Evolutionary conservation across 1,140 invertebrate genomes (phyloP).

Genomic region (Philaenus spumarius): DNA sequence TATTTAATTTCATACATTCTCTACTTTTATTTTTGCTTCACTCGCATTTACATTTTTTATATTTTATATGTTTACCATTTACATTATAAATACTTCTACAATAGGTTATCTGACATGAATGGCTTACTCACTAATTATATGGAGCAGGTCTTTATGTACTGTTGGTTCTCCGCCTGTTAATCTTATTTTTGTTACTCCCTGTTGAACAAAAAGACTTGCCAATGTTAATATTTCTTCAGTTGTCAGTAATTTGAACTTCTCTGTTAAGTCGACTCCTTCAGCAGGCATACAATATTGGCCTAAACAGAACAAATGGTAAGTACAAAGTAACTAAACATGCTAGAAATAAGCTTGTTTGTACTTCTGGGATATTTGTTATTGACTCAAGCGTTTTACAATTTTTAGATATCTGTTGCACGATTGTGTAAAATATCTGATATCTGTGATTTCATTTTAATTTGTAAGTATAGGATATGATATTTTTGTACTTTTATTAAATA

Average conservation of each 20-base stretch:
- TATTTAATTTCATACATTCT: too few species aligned
- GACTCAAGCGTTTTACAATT: neutral
- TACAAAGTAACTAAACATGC: too few species aligned
- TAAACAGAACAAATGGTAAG: too few species aligned
- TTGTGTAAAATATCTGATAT: neutral
- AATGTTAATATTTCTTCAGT: slow-evolving; percentile 76
- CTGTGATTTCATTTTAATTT: neutral
- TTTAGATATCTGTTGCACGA: neutral
- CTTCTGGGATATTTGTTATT: too few species aligned
- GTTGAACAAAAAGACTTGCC: slow-evolving; percentile 74
- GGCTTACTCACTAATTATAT: slow-evolving; percentile 63
- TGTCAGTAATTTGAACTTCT: slow-evolving; percentile 66
- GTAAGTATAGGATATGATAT: neutral
- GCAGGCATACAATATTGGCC: slow-evolving; percentile 95
- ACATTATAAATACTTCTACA: too few species aligned
- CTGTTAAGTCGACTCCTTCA: slow-evolving; percentile 80
- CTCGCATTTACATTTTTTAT: too few species aligned
- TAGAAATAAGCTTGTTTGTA: too few species aligned
- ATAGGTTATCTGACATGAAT: too few species aligned
- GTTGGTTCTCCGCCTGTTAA: slow-evolving; percentile 97
- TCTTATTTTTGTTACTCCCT: slow-evolving; percentile 89
- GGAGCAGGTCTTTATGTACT: slow-evolving; percentile 74
- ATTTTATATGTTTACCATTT: too few species aligned
- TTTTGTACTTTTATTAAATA: too few species aligned
- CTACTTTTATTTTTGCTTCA: too few species aligned